Percentiles rank a stretch among this genome's conserved stretches.
These are phyloP conservation scores for Corydoras maculifer DNA, from an alignment of 2,113 vertebrate genomes.

Conservation along the genomic window DNA sequence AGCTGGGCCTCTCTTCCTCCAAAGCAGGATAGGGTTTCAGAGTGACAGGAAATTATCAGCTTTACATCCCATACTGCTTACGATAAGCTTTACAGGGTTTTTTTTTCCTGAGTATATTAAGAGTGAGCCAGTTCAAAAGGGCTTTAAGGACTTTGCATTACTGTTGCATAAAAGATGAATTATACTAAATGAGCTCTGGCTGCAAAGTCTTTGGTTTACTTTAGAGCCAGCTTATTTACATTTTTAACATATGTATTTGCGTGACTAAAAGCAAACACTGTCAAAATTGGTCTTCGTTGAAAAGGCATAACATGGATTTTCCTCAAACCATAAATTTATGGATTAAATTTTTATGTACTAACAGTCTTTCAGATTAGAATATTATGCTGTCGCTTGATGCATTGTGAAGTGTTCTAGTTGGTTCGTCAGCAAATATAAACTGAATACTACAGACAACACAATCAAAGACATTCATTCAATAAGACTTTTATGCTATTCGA, in stretches of 20 bases:
- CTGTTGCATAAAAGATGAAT: slow-evolving; percentile 15
- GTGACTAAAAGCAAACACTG: background rate
- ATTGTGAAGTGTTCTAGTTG: too few species aligned
- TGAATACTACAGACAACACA: too few species aligned
- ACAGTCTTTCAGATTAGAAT: too few species aligned
- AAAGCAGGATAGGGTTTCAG: slow-evolving; percentile 21
- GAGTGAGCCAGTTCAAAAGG: slow-evolving; percentile 3
- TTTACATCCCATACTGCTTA: slow-evolving; percentile 3
- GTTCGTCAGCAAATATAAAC: too few species aligned
- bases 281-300: too few species aligned
- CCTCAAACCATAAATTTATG: too few species aligned
- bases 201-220: background rate
- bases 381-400: too few species aligned
- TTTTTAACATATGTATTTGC: background rate
- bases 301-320: too few species aligned
- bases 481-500: too few species aligned
- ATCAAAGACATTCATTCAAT: too few species aligned
- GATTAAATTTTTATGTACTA: too few species aligned
- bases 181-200: slow-evolving; percentile 5
- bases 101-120: slow-evolving; percentile 14
- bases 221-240: background rate
- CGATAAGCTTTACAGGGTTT: slow-evolving; percentile 5
- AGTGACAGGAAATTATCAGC: slow-evolving; percentile 28
- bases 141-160: slow-evolving; percentile 14
- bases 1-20: slow-evolving; percentile 24